These are phyloP conservation scores for Eptatretus burgeri DNA, from an alignment of 2,113 vertebrate species.

Conservation along the genomic window DNA sequence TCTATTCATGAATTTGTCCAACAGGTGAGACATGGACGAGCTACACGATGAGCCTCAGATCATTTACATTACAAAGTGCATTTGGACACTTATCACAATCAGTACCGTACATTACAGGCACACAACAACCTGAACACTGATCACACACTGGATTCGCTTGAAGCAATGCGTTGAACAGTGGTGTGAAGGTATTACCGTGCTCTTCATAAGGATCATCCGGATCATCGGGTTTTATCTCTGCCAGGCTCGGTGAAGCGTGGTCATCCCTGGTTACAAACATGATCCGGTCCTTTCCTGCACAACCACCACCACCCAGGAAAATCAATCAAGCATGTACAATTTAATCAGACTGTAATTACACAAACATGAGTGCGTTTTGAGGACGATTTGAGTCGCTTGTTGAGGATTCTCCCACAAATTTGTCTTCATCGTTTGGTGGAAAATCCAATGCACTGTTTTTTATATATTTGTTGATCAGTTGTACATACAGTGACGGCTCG, in stretches of 20 bases:
- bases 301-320: neutral
- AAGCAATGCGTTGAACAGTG: neutral
- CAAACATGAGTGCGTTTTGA: too few relatives aligned
- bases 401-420: too few relatives aligned
- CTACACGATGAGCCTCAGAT: too few relatives aligned
- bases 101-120: neutral
- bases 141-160: neutral
- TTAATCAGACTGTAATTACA: too few relatives aligned
- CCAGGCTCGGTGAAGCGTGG: conserved; percentile 59
- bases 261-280: conserved; percentile 56
- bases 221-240: conserved; percentile 72
- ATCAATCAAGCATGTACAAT: too few relatives aligned
- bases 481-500: too few relatives aligned
- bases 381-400: too few relatives aligned
- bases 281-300: conserved; percentile 30
- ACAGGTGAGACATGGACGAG: too few relatives aligned
- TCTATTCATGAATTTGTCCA: too few relatives aligned
- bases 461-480: too few relatives aligned
- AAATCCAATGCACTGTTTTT: too few relatives aligned
- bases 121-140: neutral
- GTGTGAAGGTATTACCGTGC: conserved; percentile 18
- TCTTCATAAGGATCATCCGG: conserved; percentile 80
- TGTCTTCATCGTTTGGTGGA: too few relatives aligned
- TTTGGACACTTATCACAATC: neutral
- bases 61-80: neutral